Base-by-base conservation (phyloP, 2,888 invertebrate genomes). In the Noctua janthe region DNA sequence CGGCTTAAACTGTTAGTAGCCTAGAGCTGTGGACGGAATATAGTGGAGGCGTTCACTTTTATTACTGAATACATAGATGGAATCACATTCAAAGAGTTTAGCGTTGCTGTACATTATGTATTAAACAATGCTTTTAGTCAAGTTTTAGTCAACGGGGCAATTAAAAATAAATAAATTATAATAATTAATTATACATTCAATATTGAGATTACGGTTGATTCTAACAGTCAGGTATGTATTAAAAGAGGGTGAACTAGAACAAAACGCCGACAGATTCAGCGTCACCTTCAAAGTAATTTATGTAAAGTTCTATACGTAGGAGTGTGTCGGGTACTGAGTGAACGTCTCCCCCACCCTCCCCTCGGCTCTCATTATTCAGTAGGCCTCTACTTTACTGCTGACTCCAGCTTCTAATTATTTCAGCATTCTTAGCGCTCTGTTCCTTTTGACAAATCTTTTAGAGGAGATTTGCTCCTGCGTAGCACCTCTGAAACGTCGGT, bases 401-500 rank as follows among this genome's bases (percentile, higher is more conserved):
- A 90, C 87, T 85, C 85, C 86, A 77, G 83, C 86, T 89, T 90
- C 89, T 92, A 92, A 92, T 92, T 91, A 92, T 92, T 92, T 91
- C 89, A 91, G 87, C 87, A 91, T 88, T 89, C 90, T 89, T 89
- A 87, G 91, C 85, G 80, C 83, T 82, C 86, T 84, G 88, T 89
- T 88, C 85, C 86, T 87, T 90, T 91, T 91, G 87, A 90, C 90
- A 89, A 88, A 91, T 91, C 86, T 83, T 88, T 86, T 80, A 82
- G 79, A 84, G 84, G 81, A 84, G 82, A 91, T 89, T 86, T 90
- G 77, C 87, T 79, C 78, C 76, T 78, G 76, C 81, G 80, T 77
- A 80, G 64, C 82, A 82, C 85, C 80, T 84, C 81, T 84, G 78
- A 87, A 86, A 90, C 80, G 87, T 76, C 85, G 83, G 78, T 84